A percentile compares a stretch with the other conserved stretches of the same genome.
Conservation (phyloP, 2,113 vertebrate genomes). For the Opisthocomus hoazin region DNA sequence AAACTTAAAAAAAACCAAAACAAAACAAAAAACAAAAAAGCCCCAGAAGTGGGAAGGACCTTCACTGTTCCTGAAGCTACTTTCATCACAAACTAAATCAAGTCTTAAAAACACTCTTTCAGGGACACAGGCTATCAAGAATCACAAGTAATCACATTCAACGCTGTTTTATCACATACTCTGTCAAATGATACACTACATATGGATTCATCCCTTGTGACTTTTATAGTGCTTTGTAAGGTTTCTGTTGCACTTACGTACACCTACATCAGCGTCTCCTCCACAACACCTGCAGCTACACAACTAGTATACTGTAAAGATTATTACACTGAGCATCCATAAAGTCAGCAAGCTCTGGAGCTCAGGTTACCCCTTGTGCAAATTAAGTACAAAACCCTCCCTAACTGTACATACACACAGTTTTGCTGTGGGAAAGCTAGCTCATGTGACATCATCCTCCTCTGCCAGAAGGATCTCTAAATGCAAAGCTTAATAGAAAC, state of each 20-base stretch:
- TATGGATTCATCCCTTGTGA: neutral
- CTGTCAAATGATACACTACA: neutral
- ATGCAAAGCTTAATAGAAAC: constrained; percentile 35
- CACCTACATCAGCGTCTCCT: neutral
- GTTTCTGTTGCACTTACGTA: neutral
- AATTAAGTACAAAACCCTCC: neutral
- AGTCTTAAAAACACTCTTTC: neutral
- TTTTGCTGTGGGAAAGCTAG: neutral
- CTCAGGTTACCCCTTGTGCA: neutral
- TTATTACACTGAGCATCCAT: neutral
- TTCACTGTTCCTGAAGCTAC: neutral
- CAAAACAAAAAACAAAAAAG: no score
- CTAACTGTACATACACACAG: no score
- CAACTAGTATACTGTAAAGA: neutral
- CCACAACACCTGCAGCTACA: neutral
- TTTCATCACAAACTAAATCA: neutral
- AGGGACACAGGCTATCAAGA: neutral
- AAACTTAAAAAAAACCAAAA: neutral
- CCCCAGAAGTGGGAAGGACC: neutral
- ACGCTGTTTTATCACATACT: neutral
- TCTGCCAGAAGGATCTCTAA: neutral
- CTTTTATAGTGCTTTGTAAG: neutral
- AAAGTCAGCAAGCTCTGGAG: neutral
- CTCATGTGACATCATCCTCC: neutral
- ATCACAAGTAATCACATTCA: neutral